Evolutionary conservation across 2,113 vertebrate genomes (phyloP).

Genomic region (Dinomys branickii): DNA sequence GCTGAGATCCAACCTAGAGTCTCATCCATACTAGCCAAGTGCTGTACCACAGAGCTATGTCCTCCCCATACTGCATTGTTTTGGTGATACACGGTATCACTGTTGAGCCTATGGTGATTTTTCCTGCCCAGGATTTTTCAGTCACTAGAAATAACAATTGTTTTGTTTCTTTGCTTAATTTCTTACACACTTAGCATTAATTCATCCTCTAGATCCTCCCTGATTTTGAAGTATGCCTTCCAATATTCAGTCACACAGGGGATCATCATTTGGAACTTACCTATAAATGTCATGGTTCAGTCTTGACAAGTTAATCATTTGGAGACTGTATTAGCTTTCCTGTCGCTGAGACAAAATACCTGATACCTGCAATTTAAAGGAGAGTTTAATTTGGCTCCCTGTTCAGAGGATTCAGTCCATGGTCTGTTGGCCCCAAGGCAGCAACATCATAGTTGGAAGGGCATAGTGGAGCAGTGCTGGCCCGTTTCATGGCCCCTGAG

Average conservation of each 20-base stretch:
- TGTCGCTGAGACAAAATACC: too few species aligned
- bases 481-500: not conserved
- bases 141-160: not conserved
- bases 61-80: not conserved
- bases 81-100: not conserved
- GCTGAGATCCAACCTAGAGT: not conserved
- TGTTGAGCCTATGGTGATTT: not conserved
- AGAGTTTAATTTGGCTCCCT: not conserved
- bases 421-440: not conserved
- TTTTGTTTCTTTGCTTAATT: slow-evolving; percentile 21
- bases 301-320: not conserved
- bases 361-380: not conserved
- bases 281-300: not conserved
- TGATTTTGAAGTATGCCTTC: not conserved
- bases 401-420: not conserved
- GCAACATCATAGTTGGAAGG: not conserved
- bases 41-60: not conserved
- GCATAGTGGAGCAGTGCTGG: not conserved
- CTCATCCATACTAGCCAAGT: not conserved
- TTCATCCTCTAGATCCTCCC: not conserved
- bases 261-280: not conserved
- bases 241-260: not conserved
- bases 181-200: not conserved
- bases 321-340: too few species aligned
- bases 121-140: not conserved